Evolutionary conservation across 2,888 invertebrate species (phyloP), one percentile per base, ranked within the genome.

Genomic region (Spilosoma lubricipeda): DNA sequence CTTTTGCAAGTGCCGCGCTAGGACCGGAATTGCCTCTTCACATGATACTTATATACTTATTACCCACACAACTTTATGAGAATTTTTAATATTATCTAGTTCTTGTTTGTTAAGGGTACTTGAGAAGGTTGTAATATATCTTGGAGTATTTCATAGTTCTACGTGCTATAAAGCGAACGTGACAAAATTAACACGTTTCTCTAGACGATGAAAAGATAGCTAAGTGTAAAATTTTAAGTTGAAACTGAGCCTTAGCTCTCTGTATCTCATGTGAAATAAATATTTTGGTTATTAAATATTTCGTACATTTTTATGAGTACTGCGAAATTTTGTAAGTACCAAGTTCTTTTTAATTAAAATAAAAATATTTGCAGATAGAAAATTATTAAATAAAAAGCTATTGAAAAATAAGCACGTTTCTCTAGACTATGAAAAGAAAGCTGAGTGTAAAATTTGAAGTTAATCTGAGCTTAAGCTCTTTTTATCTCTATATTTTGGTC

Each of bases 1-100:
- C 93, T 18, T 63, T 92, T 86, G 89, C 90, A 92, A 94, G 93
- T 91, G 90, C 90, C 89, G 84, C 85, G 88, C 92, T 93, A 92
- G 90, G 90, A 91, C 87, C 88, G 87, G 88, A 93, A 93, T 91
- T 89, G 92, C 93, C 90, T 87, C 90, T 91, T 87, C 85, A 89
- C 77, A 88, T 84, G 86, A 87, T 85, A 88, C 88, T 89, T 90
- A 90, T 89, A n/a, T n/a, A n/a, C n/a, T n/a, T n/a, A 82, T 75
- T 69, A 74, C 77, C 76, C 82, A 82, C 81, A 84, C 85, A 79
- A 85, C 80, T 86, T 85, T 80, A 74, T 75, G 67, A 76, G 70
- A 65, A 72, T 48, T 64, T 71, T 64, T 71, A 80, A 82, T 80
- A 79, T 78, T 79, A 77, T 79, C 77, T 82, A 71, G 64, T 72